Percentiles rank a stretch among this genome's conserved stretches.
phyloP scores from a whole-genome alignment of 2,113 vertebrate genomes.

The Eudyptes chrysolophus region DNA sequence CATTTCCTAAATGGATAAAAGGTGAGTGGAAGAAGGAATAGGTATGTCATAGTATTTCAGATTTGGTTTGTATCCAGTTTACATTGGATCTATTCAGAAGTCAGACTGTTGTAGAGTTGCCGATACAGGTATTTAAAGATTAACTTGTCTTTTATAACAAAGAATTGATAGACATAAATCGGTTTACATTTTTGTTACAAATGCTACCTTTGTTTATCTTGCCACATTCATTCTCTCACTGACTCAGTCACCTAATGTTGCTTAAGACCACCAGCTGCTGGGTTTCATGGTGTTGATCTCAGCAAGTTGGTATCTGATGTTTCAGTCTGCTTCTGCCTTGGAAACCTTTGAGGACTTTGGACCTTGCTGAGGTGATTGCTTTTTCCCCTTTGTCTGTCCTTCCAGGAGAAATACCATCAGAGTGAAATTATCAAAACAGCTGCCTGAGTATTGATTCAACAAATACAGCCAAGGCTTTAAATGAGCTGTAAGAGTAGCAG shows the following conservation, averaged over 20 bases:
- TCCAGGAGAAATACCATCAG: constrained; percentile 29
- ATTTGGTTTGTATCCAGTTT: neutral
- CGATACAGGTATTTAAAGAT: neutral
- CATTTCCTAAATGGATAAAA: neutral
- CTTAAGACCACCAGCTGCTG: neutral
- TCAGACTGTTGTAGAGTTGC: neutral
- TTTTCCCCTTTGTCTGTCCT: neutral
- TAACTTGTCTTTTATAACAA: neutral
- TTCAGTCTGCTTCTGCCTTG: neutral
- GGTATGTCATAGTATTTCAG: neutral
- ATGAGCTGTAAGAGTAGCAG: constrained; percentile 35
- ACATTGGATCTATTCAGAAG: neutral
- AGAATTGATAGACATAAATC: neutral
- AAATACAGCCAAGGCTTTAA: constrained; percentile 44
- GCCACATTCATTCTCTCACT: neutral
- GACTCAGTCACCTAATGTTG: neutral
- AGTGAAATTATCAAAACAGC: constrained; percentile 58
- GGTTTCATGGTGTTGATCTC: neutral
- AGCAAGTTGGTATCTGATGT: neutral
- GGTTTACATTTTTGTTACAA: neutral
- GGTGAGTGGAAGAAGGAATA: neutral
- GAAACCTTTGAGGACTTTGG: constrained; percentile 4
- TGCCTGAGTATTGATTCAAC: constrained; percentile 59
- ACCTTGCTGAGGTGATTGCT: constrained; percentile 3
- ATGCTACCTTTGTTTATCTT: neutral